Evolutionary conservation across 2,888 invertebrate species (phyloP).

Genomic region (Sialis fuliginosa): DNA sequence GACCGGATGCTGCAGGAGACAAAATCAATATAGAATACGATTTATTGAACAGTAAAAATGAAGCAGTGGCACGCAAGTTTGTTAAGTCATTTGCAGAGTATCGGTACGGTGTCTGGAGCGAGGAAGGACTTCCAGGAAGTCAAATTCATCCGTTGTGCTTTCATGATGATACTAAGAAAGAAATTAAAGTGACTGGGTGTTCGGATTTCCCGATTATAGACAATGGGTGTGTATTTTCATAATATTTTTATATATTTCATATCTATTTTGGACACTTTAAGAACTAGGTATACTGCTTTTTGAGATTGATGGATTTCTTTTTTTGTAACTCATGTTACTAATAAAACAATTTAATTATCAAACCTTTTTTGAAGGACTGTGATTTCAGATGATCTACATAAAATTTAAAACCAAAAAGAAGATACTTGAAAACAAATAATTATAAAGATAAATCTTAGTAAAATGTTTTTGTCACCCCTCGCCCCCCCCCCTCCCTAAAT

Average conservation of each 20-base stretch:
- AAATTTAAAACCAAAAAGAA: too few relatives aligned
- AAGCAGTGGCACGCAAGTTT: conserved; percentile 22
- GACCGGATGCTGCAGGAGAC: conserved; percentile 29
- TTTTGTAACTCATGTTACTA: too few relatives aligned
- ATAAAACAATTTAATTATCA: too few relatives aligned
- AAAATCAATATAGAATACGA: conserved; percentile 33
- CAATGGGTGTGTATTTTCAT: conserved; percentile 24
- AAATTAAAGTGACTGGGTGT: conserved; percentile 29
- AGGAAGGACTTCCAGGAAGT: conserved; percentile 38
- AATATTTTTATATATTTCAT: background rate
- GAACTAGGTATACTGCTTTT: too few relatives aligned
- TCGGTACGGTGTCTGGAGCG: conserved; percentile 50
- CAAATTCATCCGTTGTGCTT: conserved; percentile 38
- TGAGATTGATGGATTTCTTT: too few relatives aligned
- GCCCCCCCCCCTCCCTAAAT: too few relatives aligned
- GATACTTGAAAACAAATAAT: too few relatives aligned
- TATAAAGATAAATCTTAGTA: too few relatives aligned
- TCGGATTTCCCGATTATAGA: conserved; percentile 30
- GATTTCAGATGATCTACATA: too few relatives aligned
- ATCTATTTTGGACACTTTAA: too few relatives aligned
- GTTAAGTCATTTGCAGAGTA: conserved; percentile 47
- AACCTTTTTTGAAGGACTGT: too few relatives aligned
- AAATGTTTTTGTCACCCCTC: too few relatives aligned
- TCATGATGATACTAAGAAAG: conserved; percentile 22
- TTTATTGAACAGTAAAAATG: conserved; percentile 14